These are phyloP conservation scores for Cheilosia pagana DNA, from an alignment of 2,888 invertebrate genomes.

Conservation along the genomic window DNA sequence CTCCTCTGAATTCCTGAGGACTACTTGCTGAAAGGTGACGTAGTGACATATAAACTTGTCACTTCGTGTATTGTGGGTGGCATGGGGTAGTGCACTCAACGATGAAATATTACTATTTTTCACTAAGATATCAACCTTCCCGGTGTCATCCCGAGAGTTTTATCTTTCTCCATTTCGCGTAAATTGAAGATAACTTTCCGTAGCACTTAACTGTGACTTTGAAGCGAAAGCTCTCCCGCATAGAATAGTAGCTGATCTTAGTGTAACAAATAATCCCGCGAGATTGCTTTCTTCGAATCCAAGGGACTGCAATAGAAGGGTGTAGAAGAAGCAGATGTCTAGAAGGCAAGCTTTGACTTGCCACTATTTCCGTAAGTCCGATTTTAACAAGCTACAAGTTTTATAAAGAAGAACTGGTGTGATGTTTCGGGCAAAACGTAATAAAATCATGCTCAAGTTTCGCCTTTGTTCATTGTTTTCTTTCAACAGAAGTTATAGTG, in stretches of 20 bases:
- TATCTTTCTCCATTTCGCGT: constrained; percentile 70
- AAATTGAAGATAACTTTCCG: constrained; percentile 73
- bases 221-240: constrained; percentile 47
- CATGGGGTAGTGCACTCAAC: constrained; percentile 48
- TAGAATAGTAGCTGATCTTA: constrained; percentile 58
- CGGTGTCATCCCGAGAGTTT: constrained; percentile 66
- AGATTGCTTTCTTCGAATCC: constrained; percentile 15
- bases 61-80: constrained; percentile 44
- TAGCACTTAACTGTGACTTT: constrained; percentile 70
- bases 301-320: constrained; percentile 17
- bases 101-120: constrained; percentile 74
- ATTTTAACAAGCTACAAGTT: constrained; percentile 66
- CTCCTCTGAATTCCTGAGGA: constrained; percentile 34
- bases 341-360: constrained; percentile 62
- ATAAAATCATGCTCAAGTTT: constrained; percentile 54
- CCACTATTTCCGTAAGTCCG: constrained; percentile 59
- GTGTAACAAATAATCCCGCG: constrained; percentile 63
- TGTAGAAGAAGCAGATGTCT: constrained; percentile 53
- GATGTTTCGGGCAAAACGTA: constrained; percentile 44
- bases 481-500: constrained; percentile 23
- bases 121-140: constrained; percentile 63
- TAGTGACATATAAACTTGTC: constrained; percentile 41
- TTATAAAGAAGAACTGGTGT: constrained; percentile 53
- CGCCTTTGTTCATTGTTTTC: constrained; percentile 41
- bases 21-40: constrained; percentile 54